Evolutionary conservation across 2,113 vertebrate species (phyloP).

Genomic region (Ranitomeya imitator): DNA sequence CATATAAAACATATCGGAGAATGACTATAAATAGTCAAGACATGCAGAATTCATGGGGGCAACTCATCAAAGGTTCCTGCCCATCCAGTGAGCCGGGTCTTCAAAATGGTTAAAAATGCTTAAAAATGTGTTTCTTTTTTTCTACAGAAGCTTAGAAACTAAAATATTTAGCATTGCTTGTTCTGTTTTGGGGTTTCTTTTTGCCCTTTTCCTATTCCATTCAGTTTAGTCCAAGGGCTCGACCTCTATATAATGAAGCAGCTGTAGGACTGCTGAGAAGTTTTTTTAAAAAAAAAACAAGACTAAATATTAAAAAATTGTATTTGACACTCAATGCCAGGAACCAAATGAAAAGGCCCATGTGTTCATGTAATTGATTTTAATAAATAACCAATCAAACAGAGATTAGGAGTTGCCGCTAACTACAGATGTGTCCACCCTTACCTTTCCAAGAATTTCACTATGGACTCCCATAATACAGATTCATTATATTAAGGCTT

Average conservation of each 20-base stretch:
- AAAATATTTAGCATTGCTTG: neutral
- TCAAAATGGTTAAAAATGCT: neutral
- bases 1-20: constrained; percentile 31
- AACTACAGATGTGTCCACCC: too few species aligned
- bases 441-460: too few species aligned
- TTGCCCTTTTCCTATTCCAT: neutral
- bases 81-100: neutral
- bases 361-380: neutral
- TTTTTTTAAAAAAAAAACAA: neutral
- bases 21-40: neutral
- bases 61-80: constrained; percentile 12
- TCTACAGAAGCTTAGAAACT: neutral
- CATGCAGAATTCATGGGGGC: neutral
- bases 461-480: too few species aligned
- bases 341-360: constrained; percentile 20
- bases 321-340: neutral
- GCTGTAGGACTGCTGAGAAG: neutral
- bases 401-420: neutral
- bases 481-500: too few species aligned
- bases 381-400: neutral
- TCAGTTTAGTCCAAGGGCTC: neutral
- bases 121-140: neutral
- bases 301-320: neutral
- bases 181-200: neutral
- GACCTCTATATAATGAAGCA: neutral